These are phyloP conservation scores for Asarcornis scutulata DNA, from an alignment of 2,113 vertebrate species.

Conservation along the genomic window DNA sequence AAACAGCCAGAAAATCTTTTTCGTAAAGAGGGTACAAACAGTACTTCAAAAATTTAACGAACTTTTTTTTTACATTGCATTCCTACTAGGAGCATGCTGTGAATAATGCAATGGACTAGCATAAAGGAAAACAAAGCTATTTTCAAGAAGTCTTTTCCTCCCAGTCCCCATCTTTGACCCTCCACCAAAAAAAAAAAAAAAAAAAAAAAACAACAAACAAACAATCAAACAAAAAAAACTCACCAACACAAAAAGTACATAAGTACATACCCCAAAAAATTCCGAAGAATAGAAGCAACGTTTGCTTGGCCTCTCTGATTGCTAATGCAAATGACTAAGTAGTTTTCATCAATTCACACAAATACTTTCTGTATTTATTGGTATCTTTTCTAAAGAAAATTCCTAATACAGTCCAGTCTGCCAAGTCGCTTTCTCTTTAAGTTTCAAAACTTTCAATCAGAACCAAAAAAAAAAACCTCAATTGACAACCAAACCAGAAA, in stretches of 20 bases:
- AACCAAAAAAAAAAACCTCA: neutral
- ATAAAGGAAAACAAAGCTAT: neutral
- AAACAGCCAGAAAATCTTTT: neutral
- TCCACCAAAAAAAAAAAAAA: neutral
- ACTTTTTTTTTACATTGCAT: neutral
- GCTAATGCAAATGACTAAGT: conserved; percentile 31
- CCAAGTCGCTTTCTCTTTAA: neutral
- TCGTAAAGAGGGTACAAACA: neutral
- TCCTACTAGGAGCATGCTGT: neutral
- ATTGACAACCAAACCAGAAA: neutral
- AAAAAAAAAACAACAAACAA: too few species aligned
- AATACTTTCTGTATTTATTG: neutral
- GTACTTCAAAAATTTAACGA: neutral
- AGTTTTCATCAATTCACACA: conserved; percentile 13
- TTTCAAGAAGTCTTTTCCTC: neutral
- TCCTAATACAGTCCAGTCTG: conserved; percentile 1
- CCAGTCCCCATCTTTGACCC: neutral
- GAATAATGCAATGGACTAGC: neutral
- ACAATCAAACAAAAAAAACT: neutral
- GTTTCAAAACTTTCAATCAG: neutral
- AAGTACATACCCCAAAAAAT: neutral
- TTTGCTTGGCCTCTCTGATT: neutral
- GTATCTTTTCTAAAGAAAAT: neutral
- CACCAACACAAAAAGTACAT: neutral
- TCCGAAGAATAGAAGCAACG: neutral